phyloP scores from a whole-genome alignment of 1,140 invertebrate genomes.

The Cydia pomonella region DNA sequence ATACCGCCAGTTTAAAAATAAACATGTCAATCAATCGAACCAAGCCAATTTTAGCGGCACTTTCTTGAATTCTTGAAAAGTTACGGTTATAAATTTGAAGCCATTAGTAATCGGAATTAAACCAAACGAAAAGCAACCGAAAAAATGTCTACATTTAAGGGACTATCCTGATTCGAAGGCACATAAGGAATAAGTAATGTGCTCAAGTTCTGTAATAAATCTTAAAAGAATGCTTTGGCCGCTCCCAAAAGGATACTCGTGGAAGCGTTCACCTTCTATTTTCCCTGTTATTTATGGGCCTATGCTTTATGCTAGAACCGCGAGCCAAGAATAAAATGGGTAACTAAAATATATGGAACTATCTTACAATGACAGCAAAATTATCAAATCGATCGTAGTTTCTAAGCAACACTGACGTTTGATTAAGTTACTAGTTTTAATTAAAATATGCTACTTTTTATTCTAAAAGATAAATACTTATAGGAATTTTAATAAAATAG shows the following conservation, averaged over 20 bases:
- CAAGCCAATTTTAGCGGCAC: background rate
- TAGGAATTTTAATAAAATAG: background rate
- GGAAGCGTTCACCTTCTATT: conserved; percentile 78
- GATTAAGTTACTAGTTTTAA: background rate
- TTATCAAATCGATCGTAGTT: conserved; percentile 49
- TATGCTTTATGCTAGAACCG: conserved; percentile 75
- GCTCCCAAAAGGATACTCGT: conserved; percentile 78
- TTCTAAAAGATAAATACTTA: background rate
- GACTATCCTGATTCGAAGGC: conserved; percentile 64
- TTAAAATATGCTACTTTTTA: background rate
- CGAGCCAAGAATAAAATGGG: conserved; percentile 74
- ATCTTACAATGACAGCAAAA: conserved; percentile 70
- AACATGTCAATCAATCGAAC: background rate
- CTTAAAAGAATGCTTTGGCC: conserved; percentile 79
- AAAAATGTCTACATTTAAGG: conserved; percentile 62
- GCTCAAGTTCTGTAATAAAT: conserved; percentile 78
- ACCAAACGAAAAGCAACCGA: conserved; percentile 35
- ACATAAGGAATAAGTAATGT: conserved; percentile 78
- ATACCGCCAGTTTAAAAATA: conserved; percentile 5
- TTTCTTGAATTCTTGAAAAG: conserved; percentile 2
- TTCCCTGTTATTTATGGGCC: conserved; percentile 77
- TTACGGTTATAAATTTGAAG: conserved; percentile 22
- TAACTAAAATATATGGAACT: conserved; percentile 75
- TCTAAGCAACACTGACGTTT: background rate
- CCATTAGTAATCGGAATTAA: conserved; percentile 28